Evolutionary conservation across 1,140 invertebrate genomes (phyloP), one percentile per base, ranked within the genome.

Genomic region (Neotoxoptera formosana): DNA sequence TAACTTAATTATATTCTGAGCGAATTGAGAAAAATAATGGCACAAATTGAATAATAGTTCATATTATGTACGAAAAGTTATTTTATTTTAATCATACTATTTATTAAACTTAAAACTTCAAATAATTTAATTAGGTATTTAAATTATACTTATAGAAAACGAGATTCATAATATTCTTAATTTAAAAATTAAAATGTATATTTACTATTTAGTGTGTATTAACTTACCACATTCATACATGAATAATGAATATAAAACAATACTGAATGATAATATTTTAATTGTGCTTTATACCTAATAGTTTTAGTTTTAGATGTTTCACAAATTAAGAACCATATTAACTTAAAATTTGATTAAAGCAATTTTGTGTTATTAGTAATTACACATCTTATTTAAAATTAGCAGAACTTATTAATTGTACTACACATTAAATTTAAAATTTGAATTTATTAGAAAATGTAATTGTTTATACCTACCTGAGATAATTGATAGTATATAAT

Each of bases 191-290:
- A n/a, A n/a, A 6, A 76, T 17, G 17, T 67, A n/a, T n/a, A 76
- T 76, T 76, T 76, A 76, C 41, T 41, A 41, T 41, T 41, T 41
- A 41, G 41, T 41, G 41, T 41, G 25, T n/a, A 30, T 67, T 67
- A 7, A 76, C 14, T 76, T 34, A 17, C 60, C n/a, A 76, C 30
- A 76, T n/a, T n/a, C 14, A n/a, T 76, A 17, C n/a, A 76, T 76
- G n/a, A 76, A 76, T 76, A 76, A 76, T 76, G n/a, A 76, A 76
- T 76, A 76, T 17, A 76, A 76, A n/a, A 76, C 60, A 76, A 76
- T 76, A 53, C 51, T 53, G 6, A 6, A n/a, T n/a, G 7, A 30
- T 67, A 67, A 76, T 76, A 76, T n/a, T 76, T n/a, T n/a, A 76
- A 76, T 76, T n/a, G 4, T 7, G n/a, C 4, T 76, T n/a, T 76